These are phyloP conservation scores for Myanophis thanlyinensis DNA, from an alignment of 2,113 vertebrate species.

Conservation along the genomic window DNA sequence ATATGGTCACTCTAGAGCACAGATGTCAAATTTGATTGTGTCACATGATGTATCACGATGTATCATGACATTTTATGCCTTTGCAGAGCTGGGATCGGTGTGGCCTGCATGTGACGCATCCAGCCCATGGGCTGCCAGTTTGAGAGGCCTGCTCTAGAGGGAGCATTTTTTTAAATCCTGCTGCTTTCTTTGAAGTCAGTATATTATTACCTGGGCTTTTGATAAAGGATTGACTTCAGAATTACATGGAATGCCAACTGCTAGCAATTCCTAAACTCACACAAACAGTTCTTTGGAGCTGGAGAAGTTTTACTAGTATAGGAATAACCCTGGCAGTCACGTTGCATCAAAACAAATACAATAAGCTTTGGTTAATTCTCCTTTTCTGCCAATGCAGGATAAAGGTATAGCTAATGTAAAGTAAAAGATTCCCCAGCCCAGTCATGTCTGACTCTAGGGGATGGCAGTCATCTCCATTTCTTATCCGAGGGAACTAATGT, in stretches of 20 bases:
- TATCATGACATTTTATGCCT: too few relatives aligned
- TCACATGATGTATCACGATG: too few relatives aligned
- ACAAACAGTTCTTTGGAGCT: neutral
- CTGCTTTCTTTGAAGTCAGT: neutral
- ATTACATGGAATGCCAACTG: neutral
- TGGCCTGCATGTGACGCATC: too few relatives aligned
- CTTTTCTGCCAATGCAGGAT: neutral
- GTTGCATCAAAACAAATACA: neutral
- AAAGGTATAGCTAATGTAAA: neutral
- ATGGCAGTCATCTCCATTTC: neutral
- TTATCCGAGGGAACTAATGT: neutral
- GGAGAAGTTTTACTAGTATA: neutral
- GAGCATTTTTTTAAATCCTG: neutral
- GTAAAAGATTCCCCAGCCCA: neutral
- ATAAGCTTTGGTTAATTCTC: neutral
- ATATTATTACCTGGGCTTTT: neutral
- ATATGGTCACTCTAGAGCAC: neutral
- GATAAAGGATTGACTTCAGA: neutral
- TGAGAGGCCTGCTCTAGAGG: neutral
- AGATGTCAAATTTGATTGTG: too few relatives aligned
- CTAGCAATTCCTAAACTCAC: neutral
- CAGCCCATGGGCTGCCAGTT: too few relatives aligned
- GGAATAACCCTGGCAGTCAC: neutral
- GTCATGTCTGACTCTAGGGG: neutral
- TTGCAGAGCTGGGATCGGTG: too few relatives aligned